phyloP scores from a whole-genome alignment of 1,140 invertebrate species.

The Acromyrmex echinatior region DNA sequence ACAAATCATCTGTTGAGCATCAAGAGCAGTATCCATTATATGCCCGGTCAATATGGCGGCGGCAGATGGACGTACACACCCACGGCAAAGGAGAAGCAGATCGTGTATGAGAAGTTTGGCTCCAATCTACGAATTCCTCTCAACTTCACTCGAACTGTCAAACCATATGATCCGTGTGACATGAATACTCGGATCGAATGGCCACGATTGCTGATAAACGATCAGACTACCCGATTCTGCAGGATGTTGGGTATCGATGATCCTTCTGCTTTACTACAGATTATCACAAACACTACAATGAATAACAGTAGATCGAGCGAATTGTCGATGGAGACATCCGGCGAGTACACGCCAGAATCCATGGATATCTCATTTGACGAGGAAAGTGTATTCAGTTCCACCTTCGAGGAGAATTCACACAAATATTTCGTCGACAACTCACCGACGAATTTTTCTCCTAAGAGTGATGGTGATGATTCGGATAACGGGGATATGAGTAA shows the following conservation, averaged over 20 bases:
- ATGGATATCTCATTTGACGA: slow-evolving; percentile 69
- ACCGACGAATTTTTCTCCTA: slow-evolving; percentile 62
- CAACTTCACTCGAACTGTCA: slow-evolving; percentile 92
- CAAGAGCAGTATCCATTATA: slow-evolving; percentile 90
- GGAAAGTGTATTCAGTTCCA: slow-evolving; percentile 69
- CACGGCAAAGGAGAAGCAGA: slow-evolving; percentile 91
- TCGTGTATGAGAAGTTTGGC: slow-evolving; percentile 90
- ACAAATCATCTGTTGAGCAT: slow-evolving; percentile 96
- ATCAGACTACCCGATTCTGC: slow-evolving; percentile 94
- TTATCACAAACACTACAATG: slow-evolving; percentile 67
- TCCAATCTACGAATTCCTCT: slow-evolving; percentile 90
- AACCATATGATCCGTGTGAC: slow-evolving; percentile 88
- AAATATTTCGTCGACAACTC: slow-evolving; percentile 68
- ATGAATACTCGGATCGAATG: slow-evolving; percentile 78
- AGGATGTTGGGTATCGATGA: slow-evolving; percentile 93
- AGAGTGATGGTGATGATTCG: slow-evolving; percentile 63
- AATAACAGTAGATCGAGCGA: slow-evolving; percentile 56
- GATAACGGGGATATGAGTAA: slow-evolving; percentile 50
- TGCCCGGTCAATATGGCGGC: slow-evolving; percentile 92
- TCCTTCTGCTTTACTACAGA: slow-evolving; percentile 88
- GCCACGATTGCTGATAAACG: slow-evolving; percentile 89
- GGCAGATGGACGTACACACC: slow-evolving; percentile 93
- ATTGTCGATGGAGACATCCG: slow-evolving; percentile 53
- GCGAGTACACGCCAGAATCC: slow-evolving; percentile 54
- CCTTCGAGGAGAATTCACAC: slow-evolving; percentile 70